Base-by-base conservation (phyloP, 2,113 vertebrate species). In the Oxyruncus cristatus region DNA sequence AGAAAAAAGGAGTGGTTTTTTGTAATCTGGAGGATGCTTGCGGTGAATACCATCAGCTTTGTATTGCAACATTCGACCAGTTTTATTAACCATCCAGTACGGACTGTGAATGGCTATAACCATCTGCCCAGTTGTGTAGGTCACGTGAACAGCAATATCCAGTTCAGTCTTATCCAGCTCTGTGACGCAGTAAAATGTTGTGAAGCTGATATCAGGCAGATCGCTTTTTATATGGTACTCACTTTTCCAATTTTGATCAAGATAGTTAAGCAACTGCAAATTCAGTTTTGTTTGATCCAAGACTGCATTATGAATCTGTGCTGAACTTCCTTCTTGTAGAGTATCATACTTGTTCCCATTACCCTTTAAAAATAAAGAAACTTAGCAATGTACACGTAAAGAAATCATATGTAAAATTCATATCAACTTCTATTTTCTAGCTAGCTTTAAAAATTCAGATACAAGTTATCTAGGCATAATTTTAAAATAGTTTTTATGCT, bases 11-110 rank as follows among this genome's bases (percentile, higher is more conserved):
- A 99, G 98, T 0, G 99, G 99, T 95, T 98, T 99, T 94, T 99
- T 98, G 62, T 99, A 99, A 94, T 99, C 98, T 72, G 98, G 98
- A 33, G 99, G 98, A 97, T 99, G 99, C 92, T 99, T 99, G 87
- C 99, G 98, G 94, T 99, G 99, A 95, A 99, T 98, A 75, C 99
- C 99, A 89, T 99, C 99, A 5, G 99, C 99, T 97, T 99, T 99
- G 97, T 99, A 99, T 18, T 99, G 99, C 92, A 99, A 95, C 98
- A 99, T 97, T 79, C 99, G 98, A 49, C 98, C 98, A 0, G 99
- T 99, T 97, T 99, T 99, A 97, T 99, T 99, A 72, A 99, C 98
- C 99, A 99, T 99, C 99, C 99, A 99, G 68, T 99, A 99, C 0
- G 99, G 99, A 68, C 99, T 99, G 91, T 99, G 99, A 96, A 99